Evolutionary conservation across 2,888 invertebrate genomes (phyloP), one percentile per base, ranked within the genome.

Genomic region (Apomyelois bistriatella): DNA sequence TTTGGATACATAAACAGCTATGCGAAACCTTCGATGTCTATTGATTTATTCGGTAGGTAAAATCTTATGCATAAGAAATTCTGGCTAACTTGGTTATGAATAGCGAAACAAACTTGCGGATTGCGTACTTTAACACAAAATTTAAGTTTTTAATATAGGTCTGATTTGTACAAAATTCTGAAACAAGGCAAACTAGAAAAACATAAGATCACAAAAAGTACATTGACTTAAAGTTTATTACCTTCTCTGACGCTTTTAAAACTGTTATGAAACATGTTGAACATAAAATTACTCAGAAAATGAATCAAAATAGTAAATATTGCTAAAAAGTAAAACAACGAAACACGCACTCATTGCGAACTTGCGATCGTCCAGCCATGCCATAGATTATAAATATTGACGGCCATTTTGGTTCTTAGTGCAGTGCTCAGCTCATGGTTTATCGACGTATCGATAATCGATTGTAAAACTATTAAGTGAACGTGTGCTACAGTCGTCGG

Each of bases 181-280:
- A 22, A 22, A 22, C 22, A 22, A 22, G 5, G 22, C 22, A 2
- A 5, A 22, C 3, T 22, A 22, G 5, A 22, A 22, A 22, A 22
- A 2, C 2, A 5, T 22, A 22, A 22, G 22, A 22, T 22, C 22
- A 32, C 32, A 32, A 32, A 32, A 32, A 7, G 32, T 32, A 10
- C 10, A 32, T 32, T 32, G 7, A 32, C 22, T 32, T 40, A 46
- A 49, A 43, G 43, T 41, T 13, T 43, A 52, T 35, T 48, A 32
- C 49, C 38, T 38, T 32, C n/a, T 30, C 28, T 22, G 28, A 53
- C 38, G 12, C 28, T 7, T 22, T 52, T 13, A 43, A 52, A 32
- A 32, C 32, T 32, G 32, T 32, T 32, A 32, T 32, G 32, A 32
- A 32, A 32, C 32, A 32, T 32, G 10, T 32, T 32, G 32, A 32